A percentile compares a stretch with the other conserved stretches of the same genome.
Conservation (phyloP, 2,113 vertebrate species). For the Pungitius pungitius region DNA sequence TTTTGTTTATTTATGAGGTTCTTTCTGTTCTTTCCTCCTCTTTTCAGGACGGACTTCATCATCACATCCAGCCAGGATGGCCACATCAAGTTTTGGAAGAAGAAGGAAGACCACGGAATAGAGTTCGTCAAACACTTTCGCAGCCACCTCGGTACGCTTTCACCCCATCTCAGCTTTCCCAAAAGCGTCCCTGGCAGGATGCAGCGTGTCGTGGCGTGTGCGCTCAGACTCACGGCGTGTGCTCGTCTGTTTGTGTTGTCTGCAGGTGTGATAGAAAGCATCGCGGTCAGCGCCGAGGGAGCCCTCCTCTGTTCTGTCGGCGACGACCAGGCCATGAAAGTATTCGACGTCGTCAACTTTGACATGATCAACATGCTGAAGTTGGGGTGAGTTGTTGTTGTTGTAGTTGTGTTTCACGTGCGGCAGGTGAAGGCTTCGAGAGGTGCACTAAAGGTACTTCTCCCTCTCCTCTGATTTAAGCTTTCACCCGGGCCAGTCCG, state of each 20-base stretch:
- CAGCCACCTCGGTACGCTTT: constrained; percentile 88
- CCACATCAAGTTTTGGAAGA: constrained; percentile 98
- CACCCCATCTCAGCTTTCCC: neutral
- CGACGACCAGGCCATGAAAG: constrained; percentile 98
- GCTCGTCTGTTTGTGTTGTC: neutral
- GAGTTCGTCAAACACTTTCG: constrained; percentile 99
- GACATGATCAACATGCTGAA: constrained; percentile 99
- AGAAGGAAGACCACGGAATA: constrained; percentile 93
- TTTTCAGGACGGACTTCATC: constrained; percentile 92
- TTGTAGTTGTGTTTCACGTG: neutral
- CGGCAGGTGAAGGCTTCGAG: neutral
- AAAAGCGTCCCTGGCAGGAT: neutral
- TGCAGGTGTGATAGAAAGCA: constrained; percentile 92
- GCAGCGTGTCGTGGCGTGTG: too few species aligned
- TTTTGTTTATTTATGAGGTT: neutral
- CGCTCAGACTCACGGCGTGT: too few species aligned
- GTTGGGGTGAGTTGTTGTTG: constrained; percentile 86
- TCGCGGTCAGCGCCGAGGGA: constrained; percentile 92
- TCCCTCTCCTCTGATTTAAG: constrained; percentile 64
- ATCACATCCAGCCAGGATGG: constrained; percentile 98
- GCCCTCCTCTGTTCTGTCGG: constrained; percentile 94
- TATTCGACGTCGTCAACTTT: constrained; percentile 98
- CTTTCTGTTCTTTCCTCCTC: neutral
- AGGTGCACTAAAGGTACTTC: too few species aligned
- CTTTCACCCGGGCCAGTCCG: constrained; percentile 92